Conservation (phyloP, 2,797 vertebrate species). For the Anguilla marmorata region DNA sequence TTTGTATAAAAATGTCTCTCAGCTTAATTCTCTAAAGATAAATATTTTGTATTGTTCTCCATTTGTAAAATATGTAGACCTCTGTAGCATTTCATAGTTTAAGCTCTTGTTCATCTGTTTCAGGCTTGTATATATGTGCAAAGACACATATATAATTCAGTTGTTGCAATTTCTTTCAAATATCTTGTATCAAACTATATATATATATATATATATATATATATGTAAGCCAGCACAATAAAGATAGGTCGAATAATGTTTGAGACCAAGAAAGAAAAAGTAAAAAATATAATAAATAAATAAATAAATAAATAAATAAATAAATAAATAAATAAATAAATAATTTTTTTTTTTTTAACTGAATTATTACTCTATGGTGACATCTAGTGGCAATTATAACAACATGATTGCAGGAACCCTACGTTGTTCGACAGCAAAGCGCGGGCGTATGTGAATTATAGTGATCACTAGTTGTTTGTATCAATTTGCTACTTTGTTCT, state of each 20-base stretch:
- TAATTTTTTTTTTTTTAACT: too few species aligned
- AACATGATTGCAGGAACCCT: neutral
- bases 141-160: constrained; percentile 54
- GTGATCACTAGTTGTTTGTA: constrained; percentile 75
- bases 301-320: too few species aligned
- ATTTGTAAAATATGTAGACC: constrained; percentile 49
- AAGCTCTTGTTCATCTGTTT: constrained; percentile 31
- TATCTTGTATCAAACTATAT: constrained; percentile 58
- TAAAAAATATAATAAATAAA: neutral
- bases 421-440: constrained; percentile 53
- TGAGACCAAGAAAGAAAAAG: constrained; percentile 45
- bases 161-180: constrained; percentile 49
- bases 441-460: constrained; percentile 66
- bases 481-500: constrained; percentile 76
- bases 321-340: too few species aligned
- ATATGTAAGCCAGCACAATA: constrained; percentile 42
- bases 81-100: constrained; percentile 46
- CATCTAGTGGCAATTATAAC: constrained; percentile 68
- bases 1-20: constrained; percentile 60
- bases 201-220: constrained; percentile 36
- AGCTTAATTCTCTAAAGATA: constrained; percentile 56
- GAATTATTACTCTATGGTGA: constrained; percentile 75
- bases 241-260: constrained; percentile 64
- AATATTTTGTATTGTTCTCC: constrained; percentile 41
- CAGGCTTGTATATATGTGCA: constrained; percentile 39